These are phyloP conservation scores for Pristionchus exspectatus DNA, from an alignment of 2,888 invertebrate species.

Conservation along the genomic window DNA sequence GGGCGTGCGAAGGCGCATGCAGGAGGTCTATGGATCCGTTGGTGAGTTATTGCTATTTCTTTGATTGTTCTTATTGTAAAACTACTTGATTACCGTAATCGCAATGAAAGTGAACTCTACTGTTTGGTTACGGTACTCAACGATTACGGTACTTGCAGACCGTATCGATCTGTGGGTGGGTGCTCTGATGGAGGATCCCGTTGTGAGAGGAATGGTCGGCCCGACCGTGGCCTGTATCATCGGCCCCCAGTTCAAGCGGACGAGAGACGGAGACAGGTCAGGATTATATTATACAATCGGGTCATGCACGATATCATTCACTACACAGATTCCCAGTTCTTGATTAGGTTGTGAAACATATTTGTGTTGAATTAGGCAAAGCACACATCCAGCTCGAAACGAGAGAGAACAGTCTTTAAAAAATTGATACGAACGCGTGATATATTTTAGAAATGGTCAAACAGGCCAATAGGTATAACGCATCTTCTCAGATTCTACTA, in stretches of 20 bases:
- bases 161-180: slow-evolving; percentile 81
- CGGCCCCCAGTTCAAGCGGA: slow-evolving; percentile 80
- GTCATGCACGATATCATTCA: neutral
- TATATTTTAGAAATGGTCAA: no score
- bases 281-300: no score
- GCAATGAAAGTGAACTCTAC: neutral
- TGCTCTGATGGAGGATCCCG: slow-evolving; percentile 80
- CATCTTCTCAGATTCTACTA: slow-evolving; percentile 81
- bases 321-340: neutral
- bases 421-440: no score
- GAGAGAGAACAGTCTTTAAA: no score
- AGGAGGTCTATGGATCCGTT: slow-evolving; percentile 71
- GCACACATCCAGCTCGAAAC: no score
- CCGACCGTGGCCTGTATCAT: slow-evolving; percentile 80
- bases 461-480: no score
- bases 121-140: neutral
- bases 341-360: neutral
- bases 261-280: slow-evolving; percentile 81
- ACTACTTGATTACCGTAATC: neutral
- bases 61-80: neutral
- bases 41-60: slow-evolving; percentile 55
- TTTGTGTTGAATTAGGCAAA: no score
- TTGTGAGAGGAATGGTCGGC: slow-evolving; percentile 80
- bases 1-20: slow-evolving; percentile 69
- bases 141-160: slow-evolving; percentile 73